A percentile compares a stretch with the other conserved stretches of the same genome.
phyloP scores from a whole-genome alignment of 2,113 vertebrate genomes.

The Sapajus apella region DNA sequence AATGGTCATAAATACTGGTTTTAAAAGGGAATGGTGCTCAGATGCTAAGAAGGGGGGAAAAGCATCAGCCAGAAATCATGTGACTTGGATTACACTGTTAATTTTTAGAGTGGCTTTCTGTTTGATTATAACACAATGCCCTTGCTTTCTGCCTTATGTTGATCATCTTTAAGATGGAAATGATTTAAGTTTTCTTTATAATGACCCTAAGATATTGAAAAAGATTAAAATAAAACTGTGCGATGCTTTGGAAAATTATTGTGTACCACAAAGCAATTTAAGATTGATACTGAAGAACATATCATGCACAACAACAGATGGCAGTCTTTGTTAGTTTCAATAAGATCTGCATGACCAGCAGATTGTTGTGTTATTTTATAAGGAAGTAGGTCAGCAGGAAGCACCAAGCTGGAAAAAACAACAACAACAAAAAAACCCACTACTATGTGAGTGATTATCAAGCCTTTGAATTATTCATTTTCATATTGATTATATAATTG shows the following conservation, averaged over 20 bases:
- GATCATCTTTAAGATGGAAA: not conserved
- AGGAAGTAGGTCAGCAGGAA: constrained; percentile 72
- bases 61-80: not conserved
- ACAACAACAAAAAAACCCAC: not conserved
- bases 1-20: not conserved
- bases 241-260: not conserved
- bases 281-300: not conserved
- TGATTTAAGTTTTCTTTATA: not conserved
- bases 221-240: constrained; percentile 27
- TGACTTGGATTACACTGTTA: not conserved
- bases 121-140: not conserved
- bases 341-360: constrained; percentile 9
- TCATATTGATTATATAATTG: constrained; percentile 60
- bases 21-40: not conserved
- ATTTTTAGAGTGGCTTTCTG: not conserved
- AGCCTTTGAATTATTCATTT: constrained; percentile 70
- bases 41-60: not conserved
- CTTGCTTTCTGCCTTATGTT: not conserved
- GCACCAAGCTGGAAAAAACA: not conserved
- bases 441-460: constrained; percentile 33
- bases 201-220: not conserved
- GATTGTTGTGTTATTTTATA: constrained; percentile 50
- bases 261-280: not conserved
- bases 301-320: not conserved
- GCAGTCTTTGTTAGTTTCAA: constrained; percentile 57